Conservation (phyloP, 2,888 invertebrate species). For the Lysandra bellargus region DNA sequence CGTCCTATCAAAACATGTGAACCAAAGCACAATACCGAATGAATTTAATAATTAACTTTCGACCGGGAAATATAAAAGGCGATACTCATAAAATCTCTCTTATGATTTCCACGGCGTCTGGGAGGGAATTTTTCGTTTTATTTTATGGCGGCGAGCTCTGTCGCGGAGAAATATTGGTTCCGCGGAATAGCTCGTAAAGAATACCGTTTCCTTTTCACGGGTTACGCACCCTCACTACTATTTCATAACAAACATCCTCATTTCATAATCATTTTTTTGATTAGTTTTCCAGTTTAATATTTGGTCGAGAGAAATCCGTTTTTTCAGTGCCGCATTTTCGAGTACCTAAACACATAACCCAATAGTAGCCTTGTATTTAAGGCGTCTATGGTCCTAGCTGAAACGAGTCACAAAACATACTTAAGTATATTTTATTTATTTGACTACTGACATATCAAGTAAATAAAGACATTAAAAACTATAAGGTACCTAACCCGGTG, state of each 20-base stretch:
- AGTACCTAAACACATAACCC: too few relatives aligned
- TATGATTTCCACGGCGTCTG: conserved; percentile 76
- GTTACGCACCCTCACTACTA: conserved; percentile 74
- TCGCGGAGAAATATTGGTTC: conserved; percentile 80
- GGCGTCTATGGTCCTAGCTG: too few relatives aligned
- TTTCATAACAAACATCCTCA: conserved; percentile 55
- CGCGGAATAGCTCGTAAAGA: conserved; percentile 80
- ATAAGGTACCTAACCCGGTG: too few relatives aligned
- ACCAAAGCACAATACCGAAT: background rate
- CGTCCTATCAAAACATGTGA: background rate
- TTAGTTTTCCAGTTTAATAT: background rate
- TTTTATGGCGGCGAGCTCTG: conserved; percentile 80
- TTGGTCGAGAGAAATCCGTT: background rate
- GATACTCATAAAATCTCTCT: conserved; percentile 74
- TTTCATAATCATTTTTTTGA: conserved; percentile 54
- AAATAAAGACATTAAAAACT: too few relatives aligned
- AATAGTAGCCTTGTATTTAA: too few relatives aligned
- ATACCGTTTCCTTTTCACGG: conserved; percentile 74
- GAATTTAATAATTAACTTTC: conserved; percentile 65
- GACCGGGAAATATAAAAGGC: conserved; percentile 58
- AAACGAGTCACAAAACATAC: too few relatives aligned
- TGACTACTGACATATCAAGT: too few relatives aligned
- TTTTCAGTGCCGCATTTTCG: too few relatives aligned
- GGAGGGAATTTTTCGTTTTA: conserved; percentile 80
- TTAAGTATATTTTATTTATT: too few relatives aligned